phyloP scores from a whole-genome alignment of 2,888 invertebrate genomes.

The Ryuthela nishihirai region DNA sequence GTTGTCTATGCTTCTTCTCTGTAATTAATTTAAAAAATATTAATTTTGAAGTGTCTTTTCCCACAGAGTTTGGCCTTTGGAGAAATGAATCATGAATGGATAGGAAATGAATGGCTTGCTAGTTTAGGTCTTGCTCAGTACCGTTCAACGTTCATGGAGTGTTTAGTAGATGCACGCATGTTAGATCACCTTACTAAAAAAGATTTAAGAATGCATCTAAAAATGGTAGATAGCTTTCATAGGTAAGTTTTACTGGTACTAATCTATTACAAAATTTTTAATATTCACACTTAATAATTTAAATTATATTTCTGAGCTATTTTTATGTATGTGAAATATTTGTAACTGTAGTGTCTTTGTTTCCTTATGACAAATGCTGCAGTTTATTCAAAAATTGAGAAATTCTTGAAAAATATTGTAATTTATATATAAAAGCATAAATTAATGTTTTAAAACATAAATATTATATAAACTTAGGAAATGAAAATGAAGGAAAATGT shows the following conservation, averaged over 20 bases:
- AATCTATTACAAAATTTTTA: not conserved
- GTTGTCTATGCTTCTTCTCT: no score
- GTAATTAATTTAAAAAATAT: no score
- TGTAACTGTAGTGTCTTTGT: not conserved
- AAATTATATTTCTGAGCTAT: not conserved
- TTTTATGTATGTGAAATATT: not conserved
- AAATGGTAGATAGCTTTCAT: slow-evolving; percentile 99
- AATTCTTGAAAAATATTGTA: no score
- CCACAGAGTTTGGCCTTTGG: slow-evolving; percentile 77
- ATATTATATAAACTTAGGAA: no score
- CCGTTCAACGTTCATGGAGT: slow-evolving; percentile 99
- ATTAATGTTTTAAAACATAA: no score
- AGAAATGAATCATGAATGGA: slow-evolving; percentile 99
- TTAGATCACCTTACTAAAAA: slow-evolving; percentile 97
- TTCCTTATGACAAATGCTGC: no score
- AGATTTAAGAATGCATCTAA: slow-evolving; percentile 92
- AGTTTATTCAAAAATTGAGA: no score
- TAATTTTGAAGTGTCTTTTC: slow-evolving; percentile 1
- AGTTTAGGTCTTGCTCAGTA: slow-evolving; percentile 94
- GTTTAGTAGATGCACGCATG: slow-evolving; percentile 98
- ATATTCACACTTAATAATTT: not conserved
- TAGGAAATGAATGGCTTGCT: slow-evolving; percentile 98
- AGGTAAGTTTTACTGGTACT: slow-evolving; percentile 56
- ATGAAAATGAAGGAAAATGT: no score
- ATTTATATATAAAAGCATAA: no score